Evolutionary conservation across 1,140 invertebrate species (phyloP).

Genomic region (Zaprionus gabonicus): DNA sequence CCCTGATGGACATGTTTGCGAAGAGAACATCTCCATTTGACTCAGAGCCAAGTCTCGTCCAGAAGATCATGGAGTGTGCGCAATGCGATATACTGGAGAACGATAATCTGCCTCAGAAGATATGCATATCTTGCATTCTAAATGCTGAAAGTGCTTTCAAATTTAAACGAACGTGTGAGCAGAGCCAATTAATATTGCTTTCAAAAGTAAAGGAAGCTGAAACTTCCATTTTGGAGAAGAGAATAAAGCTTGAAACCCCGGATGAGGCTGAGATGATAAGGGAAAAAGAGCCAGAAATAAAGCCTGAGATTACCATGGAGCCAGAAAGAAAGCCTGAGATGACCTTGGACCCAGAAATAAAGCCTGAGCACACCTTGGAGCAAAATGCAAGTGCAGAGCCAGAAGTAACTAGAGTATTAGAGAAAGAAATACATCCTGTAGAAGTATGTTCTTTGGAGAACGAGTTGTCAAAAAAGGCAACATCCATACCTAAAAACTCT

Average conservation of each 20-base stretch:
- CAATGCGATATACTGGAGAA: not conserved
- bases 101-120: not conserved
- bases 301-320: too few relatives aligned
- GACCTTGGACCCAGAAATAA: too few relatives aligned
- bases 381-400: too few relatives aligned
- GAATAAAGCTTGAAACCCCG: not conserved
- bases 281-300: too few relatives aligned
- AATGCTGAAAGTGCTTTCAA: not conserved
- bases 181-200: not conserved
- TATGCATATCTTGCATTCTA: conserved; percentile 12
- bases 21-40: not conserved
- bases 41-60: not conserved
- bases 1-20: conserved; percentile 8
- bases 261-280: too few relatives aligned
- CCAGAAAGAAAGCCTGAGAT: too few relatives aligned
- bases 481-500: not conserved
- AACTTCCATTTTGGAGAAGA: not conserved
- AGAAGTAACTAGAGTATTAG: too few relatives aligned
- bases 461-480: too few relatives aligned
- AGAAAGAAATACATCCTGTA: too few relatives aligned
- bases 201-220: not conserved
- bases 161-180: not conserved
- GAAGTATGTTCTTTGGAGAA: too few relatives aligned
- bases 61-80: conserved; percentile 2
- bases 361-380: too few relatives aligned